Evolutionary conservation across 1,140 invertebrate genomes (phyloP), one percentile per base, ranked within the genome.

Genomic region (Drosophila oshimai): DNA sequence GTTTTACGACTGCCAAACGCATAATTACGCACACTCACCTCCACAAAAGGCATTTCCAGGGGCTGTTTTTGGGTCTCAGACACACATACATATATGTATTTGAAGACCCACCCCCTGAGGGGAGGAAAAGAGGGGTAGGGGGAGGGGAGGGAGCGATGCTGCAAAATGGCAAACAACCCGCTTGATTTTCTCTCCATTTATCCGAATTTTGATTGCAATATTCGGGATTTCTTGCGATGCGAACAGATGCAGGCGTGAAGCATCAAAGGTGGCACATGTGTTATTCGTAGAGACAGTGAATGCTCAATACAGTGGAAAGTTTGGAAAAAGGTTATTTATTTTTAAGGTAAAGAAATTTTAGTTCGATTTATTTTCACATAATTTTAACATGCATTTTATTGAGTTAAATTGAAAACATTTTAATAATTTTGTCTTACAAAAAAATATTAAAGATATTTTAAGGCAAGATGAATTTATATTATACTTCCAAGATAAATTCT

Each of bases 171-270:
- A 72, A 72, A 72, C 69, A 72, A 34, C 55, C 69, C 68, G 55
- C 15, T 39, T 71, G 45, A 50, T 71, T 71, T 69, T 61, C 28
- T 45, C 20, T 37, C 44, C 62, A 41, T 50, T 67, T 65, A 67
- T 65, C 3, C 44, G 60, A 65, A 49, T 65, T 65, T 67, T 65
- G 60, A 67, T 67, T 65, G 34, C 34, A 12, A 39, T 67, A 65
- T 67, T 67, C 7, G 34, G 60, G 42, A 62, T 37, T 26, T 44
- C 29, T 36, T 18, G 29, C 17, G 15, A 55, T 57, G 45, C 39
- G 53, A 36, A 31, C 80, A 87, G 71, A 86, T 84, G 80, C 80
- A 87, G 75, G 75, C 81, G 81, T 86, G 80, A 87, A 86, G 33
- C 55, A 9, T 41, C 13, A 17, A 53, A 34, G 24, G 12, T 41